These are phyloP conservation scores for Orthonyx spaldingii DNA, from an alignment of 2,113 vertebrate species.

Conservation along the genomic window DNA sequence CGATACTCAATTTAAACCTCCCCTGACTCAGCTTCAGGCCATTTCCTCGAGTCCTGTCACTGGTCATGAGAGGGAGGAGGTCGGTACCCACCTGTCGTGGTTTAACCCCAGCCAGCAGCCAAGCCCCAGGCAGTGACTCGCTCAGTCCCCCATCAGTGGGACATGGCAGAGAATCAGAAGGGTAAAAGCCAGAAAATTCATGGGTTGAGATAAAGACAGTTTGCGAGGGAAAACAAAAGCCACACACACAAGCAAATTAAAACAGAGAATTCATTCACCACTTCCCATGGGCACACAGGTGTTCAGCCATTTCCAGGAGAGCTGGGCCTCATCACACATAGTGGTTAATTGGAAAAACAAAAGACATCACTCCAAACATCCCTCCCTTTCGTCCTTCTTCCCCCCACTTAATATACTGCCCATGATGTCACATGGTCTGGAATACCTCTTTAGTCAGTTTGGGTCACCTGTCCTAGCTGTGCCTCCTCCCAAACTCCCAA, in stretches of 20 bases:
- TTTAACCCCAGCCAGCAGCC: not conserved
- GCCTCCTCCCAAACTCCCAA: not conserved
- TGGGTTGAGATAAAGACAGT: not conserved
- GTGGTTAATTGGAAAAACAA: not conserved
- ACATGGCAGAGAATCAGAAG: not conserved
- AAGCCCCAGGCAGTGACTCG: not conserved
- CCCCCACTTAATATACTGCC: not conserved
- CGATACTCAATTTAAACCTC: rapidly evolving
- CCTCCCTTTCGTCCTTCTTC: not conserved
- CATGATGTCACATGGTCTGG: not conserved
- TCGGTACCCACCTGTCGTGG: rapidly evolving
- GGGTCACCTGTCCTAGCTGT: not conserved
- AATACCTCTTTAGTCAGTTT: not conserved
- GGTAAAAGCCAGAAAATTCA: not conserved
- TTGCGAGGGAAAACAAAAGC: not conserved
- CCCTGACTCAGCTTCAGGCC: not conserved
- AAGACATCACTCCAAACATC: not conserved
- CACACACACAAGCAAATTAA: not conserved
- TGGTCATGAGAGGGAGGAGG: not conserved
- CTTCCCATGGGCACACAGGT: not conserved
- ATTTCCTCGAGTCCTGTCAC: not conserved
- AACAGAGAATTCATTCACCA: not conserved
- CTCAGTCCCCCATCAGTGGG: not conserved
- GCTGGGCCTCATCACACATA: too few species aligned
- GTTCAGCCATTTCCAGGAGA: not conserved